Evolutionary conservation across 2,888 invertebrate genomes (phyloP).

Genomic region (Choristoneura rosaceana): DNA sequence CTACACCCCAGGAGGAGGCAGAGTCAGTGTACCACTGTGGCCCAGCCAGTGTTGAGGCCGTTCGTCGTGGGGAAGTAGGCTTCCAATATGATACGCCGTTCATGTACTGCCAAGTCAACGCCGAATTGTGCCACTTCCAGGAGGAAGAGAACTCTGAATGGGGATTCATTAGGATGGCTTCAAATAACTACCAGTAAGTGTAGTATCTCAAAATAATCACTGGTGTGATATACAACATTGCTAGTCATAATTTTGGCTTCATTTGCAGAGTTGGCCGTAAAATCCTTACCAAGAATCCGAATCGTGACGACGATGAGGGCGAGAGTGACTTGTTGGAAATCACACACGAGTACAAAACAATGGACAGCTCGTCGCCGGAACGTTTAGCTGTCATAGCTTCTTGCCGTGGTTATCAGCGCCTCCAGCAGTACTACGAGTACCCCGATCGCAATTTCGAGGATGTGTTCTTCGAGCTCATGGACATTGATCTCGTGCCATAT

Average conservation of each 20-base stretch:
- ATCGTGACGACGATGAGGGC: constrained; percentile 86
- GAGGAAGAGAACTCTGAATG: constrained; percentile 88
- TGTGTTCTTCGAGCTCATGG: constrained; percentile 87
- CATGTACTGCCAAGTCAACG: constrained; percentile 91
- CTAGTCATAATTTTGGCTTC: constrained; percentile 37
- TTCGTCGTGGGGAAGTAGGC: constrained; percentile 90
- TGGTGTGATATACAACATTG: not conserved
- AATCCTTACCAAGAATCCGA: constrained; percentile 88
- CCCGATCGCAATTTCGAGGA: constrained; percentile 86
- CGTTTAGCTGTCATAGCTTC: constrained; percentile 88
- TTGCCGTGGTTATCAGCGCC: constrained; percentile 86
- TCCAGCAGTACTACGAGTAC: constrained; percentile 87
- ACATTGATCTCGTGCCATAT: constrained; percentile 87
- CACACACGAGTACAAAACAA: constrained; percentile 87
- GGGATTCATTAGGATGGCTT: constrained; percentile 88
- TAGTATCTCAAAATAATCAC: not conserved
- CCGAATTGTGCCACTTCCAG: constrained; percentile 90
- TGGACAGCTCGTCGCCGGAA: constrained; percentile 87
- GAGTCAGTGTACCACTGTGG: constrained; percentile 87
- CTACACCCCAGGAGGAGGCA: constrained; percentile 91
- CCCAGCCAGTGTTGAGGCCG: constrained; percentile 88
- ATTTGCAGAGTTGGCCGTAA: constrained; percentile 87
- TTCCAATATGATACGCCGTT: constrained; percentile 90
- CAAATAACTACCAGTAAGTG: constrained; percentile 88
- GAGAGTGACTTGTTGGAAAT: constrained; percentile 88